Evolutionary conservation across 2,888 invertebrate genomes (phyloP), one percentile per base, ranked within the genome.

Genomic region (Acanthoscelides obtectus): DNA sequence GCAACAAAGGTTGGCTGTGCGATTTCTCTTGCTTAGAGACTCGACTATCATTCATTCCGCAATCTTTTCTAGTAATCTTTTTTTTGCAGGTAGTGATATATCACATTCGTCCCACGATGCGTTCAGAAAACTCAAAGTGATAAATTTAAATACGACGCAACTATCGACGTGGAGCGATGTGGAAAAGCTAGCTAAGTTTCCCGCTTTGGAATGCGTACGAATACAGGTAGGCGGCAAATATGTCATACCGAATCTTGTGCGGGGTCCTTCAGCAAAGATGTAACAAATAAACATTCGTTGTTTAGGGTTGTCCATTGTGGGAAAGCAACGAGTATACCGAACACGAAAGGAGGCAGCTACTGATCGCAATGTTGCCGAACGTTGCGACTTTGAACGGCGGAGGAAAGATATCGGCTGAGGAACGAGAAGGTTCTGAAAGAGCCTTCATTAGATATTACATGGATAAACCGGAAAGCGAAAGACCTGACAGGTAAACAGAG

Each of bases 401-500:
- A 72, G 94, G 94, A 20, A 89, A 89, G 19, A 95, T 98, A 77
- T 91, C 92, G 63, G 89, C 88, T 0, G 93, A 94, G 78, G 98
- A 98, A 84, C 88, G 97, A 72, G 96, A 97, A 84, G 94, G 96
- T 81, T 94, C 97, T 19, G 98, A 98, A 84, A 88, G 97, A 73
- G 95, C 96, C 76, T 98, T 97, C 85, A 95, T 98, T 79, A 89
- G 98, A 73, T 92, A 95, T 83, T 97, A 94, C 84, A 94, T 95
- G 93, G 94, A 96, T 82, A 92, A 93, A 80, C 93, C 94, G 0
- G 94, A 94, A 85, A 90, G 92, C 72, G 94, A 94, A 80, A 88
- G 93, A 64, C 96, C 96, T 12, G 90, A 92, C 77, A 92, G 94
- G 94, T 93, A 79, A 25, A n/a, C 20, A 12, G 6, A 66, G 12